phyloP scores from a whole-genome alignment of 2,888 invertebrate genomes.

The Apamea monoglypha region DNA sequence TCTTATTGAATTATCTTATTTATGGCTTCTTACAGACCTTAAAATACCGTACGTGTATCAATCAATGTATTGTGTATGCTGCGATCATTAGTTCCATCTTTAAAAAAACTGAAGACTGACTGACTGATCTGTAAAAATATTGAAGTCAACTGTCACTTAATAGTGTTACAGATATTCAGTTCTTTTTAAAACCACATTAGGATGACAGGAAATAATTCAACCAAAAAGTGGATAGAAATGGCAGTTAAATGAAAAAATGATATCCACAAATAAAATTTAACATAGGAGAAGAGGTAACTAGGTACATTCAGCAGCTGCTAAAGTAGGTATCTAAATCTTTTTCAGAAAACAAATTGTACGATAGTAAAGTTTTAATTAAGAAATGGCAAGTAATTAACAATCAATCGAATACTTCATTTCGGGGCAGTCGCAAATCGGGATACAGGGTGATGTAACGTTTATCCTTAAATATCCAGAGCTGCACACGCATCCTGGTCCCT shows the following conservation, averaged over 20 bases:
- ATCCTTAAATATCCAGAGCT: slow-evolving; percentile 67
- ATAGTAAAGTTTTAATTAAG: slow-evolving; percentile 3
- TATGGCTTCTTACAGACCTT: too few species aligned
- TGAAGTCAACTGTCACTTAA: neutral
- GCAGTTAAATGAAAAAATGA: neutral
- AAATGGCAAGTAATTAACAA: slow-evolving; percentile 22
- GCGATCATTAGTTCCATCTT: too few species aligned
- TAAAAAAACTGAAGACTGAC: too few species aligned
- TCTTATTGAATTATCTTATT: too few species aligned
- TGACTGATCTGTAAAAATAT: too few species aligned
- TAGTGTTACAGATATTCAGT: neutral
- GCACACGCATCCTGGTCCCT: slow-evolving; percentile 69
- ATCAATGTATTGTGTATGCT: too few species aligned
- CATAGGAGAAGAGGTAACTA: neutral
- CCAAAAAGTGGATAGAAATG: neutral
- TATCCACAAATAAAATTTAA: neutral
- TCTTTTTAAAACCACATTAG: neutral
- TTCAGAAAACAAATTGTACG: neutral
- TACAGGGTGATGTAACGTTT: slow-evolving; percentile 60
- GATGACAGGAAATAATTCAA: neutral
- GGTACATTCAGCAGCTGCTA: neutral
- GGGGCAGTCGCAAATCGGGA: slow-evolving; percentile 65
- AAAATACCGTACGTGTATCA: too few species aligned
- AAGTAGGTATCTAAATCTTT: neutral
- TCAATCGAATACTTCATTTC: slow-evolving; percentile 45